These are phyloP conservation scores for Spodoptera frugiperda DNA, from an alignment of 1,140 invertebrate species.

Conservation along the genomic window DNA sequence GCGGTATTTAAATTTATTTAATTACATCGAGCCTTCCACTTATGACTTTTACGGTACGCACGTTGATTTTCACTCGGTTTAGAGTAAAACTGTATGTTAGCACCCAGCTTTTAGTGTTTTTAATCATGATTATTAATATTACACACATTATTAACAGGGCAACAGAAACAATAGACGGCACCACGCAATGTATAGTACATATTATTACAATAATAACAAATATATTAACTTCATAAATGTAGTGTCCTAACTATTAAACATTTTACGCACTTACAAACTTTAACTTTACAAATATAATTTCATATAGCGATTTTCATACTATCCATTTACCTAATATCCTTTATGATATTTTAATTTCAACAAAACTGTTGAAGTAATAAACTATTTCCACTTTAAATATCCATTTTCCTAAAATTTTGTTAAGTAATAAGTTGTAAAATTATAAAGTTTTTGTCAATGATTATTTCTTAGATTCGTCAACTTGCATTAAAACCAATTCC, in stretches of 20 bases:
- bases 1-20: too few species aligned
- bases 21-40: too few species aligned
- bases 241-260: constrained; percentile 59
- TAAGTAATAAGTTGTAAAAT: too few species aligned
- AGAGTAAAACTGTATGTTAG: too few species aligned
- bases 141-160: constrained; percentile 1
- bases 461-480: too few species aligned
- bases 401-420: too few species aligned
- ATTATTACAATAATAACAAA: constrained; percentile 12
- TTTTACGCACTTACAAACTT: constrained; percentile 58
- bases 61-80: too few species aligned
- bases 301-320: constrained; percentile 45
- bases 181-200: neutral
- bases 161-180: constrained; percentile 7
- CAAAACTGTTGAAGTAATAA: neutral
- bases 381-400: too few species aligned
- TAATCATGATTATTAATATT: neutral
- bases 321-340: constrained; percentile 19
- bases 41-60: too few species aligned
- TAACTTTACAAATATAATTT: constrained; percentile 59
- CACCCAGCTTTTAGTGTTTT: too few species aligned
- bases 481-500: too few species aligned
- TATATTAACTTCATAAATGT: constrained; percentile 4
- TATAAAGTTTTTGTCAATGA: too few species aligned
- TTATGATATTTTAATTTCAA: neutral